Evolutionary conservation across 2,113 vertebrate species (phyloP).

Genomic region (Sphyrna mokarran): DNA sequence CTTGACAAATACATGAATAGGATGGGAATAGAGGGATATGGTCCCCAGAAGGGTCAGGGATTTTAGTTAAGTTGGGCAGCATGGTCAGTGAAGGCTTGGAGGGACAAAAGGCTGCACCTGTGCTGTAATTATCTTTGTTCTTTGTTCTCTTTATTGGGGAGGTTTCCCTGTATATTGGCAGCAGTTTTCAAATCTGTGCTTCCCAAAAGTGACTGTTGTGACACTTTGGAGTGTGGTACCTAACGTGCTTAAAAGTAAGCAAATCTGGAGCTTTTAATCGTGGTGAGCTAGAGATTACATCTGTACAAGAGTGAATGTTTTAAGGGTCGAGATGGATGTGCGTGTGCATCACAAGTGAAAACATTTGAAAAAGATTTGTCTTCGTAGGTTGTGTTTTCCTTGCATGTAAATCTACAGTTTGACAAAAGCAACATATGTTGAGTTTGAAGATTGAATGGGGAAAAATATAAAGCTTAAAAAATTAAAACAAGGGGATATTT

Average conservation of each 20-base stretch:
- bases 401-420: neutral
- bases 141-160: neutral
- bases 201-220: neutral
- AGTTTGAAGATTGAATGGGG: neutral
- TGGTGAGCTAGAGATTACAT: neutral
- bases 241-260: neutral
- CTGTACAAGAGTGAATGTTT: neutral
- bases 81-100: too few relatives aligned
- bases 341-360: neutral
- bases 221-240: neutral
- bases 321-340: neutral
- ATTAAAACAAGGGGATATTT: neutral
- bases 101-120: too few relatives aligned
- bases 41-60: too few relatives aligned
- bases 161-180: neutral
- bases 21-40: too few relatives aligned
- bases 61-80: too few relatives aligned
- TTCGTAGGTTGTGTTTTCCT: neutral
- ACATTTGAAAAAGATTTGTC: neutral
- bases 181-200: neutral
- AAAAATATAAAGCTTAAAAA: neutral
- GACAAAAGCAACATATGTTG: neutral
- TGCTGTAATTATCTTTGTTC: too few relatives aligned
- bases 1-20: too few relatives aligned
- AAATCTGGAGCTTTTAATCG: neutral